These are phyloP conservation scores for Myopa tessellatipennis DNA, from an alignment of 2,888 invertebrate genomes.

Conservation along the genomic window DNA sequence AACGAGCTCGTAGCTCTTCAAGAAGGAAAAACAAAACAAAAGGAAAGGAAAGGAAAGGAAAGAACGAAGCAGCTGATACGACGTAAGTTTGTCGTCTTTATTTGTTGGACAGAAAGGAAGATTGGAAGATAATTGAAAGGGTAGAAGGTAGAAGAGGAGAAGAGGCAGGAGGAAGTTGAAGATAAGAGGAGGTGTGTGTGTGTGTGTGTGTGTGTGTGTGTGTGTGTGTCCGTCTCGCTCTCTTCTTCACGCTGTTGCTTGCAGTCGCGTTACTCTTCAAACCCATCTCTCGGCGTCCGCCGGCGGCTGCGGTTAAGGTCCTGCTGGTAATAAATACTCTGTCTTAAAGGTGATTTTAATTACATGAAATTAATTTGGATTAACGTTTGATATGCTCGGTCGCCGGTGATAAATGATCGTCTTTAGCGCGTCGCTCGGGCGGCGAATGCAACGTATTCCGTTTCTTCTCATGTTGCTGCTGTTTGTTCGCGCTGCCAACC, in stretches of 20 bases:
- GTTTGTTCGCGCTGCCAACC: not conserved
- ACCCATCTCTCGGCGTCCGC: not conserved
- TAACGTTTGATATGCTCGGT: constrained; percentile 61
- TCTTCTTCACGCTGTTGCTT: not conserved
- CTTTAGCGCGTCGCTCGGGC: not conserved
- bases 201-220: too few relatives aligned
- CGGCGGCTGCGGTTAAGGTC: not conserved
- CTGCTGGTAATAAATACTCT: constrained; percentile 20
- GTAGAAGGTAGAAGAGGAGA: not conserved
- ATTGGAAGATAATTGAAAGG: not conserved
- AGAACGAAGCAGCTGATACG: not conserved
- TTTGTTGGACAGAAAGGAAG: constrained; percentile 6
- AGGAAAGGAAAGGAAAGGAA: not conserved
- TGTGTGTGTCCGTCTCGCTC: too few relatives aligned
- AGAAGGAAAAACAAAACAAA: not conserved
- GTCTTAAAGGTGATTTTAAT: constrained; percentile 64
- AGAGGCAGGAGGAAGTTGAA: not conserved
- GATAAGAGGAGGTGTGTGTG: too few relatives aligned
- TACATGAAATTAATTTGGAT: constrained; percentile 67
- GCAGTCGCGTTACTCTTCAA: not conserved
- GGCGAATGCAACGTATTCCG: too few relatives aligned
- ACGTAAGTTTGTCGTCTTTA: constrained; percentile 29
- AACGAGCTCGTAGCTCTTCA: not conserved
- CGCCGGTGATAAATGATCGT: constrained; percentile 30
- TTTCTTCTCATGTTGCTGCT: not conserved